Evolutionary conservation across 2,113 vertebrate species (phyloP), one percentile per base, ranked within the genome.

Genomic region (Oncorhynchus mykiss): DNA sequence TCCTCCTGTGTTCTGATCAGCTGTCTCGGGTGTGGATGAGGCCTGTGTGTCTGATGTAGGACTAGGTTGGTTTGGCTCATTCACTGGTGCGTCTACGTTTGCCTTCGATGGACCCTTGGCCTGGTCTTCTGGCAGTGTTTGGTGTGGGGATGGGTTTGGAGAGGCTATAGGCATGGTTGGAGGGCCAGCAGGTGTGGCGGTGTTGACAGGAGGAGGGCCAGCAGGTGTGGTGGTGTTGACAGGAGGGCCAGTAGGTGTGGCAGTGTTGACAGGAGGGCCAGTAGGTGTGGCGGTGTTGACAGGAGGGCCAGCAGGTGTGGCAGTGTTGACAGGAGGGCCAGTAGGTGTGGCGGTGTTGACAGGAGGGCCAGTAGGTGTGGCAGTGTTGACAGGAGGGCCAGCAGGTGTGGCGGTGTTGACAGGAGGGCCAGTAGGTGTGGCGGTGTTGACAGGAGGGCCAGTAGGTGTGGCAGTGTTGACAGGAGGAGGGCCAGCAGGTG

Each of bases 81-180:
- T 22, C n/a, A 22, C 11, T 22, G n/a, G n/a, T 13, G 18, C 1
- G 1, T 45, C 79, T 54, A 25, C 18, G 27, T 13, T 0, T 4
- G 0, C 25, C 59, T 57, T 71, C 0, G 60, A 20, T 73, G 45
- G 0, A 3, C 6, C 24, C 45, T 57, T 49, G 71, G 34, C 48
- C 67, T 79, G 60, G 31, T 74, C 49, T 34, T 60, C 67, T 74
- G 64, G 0, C 24, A 57, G 5, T 59, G 57, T 34, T 0, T 51
- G 3, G n/a, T n/a, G 70, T 29, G 27, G 34, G 59, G 22, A 29
- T 45, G 0, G 2, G 12, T 4, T 54, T 54, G 14, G 51, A 54
- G 51, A 54, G 14, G 51, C 51, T 54, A 5, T 54, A 54, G 25
- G 18, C 25, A n/a, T 1, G 8, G 2, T 51, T 59, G 1, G 34